Percentiles rank a stretch among this genome's conserved stretches.
phyloP scores from a whole-genome alignment of 2,113 vertebrate genomes.

The Bombycilla garrulus region DNA sequence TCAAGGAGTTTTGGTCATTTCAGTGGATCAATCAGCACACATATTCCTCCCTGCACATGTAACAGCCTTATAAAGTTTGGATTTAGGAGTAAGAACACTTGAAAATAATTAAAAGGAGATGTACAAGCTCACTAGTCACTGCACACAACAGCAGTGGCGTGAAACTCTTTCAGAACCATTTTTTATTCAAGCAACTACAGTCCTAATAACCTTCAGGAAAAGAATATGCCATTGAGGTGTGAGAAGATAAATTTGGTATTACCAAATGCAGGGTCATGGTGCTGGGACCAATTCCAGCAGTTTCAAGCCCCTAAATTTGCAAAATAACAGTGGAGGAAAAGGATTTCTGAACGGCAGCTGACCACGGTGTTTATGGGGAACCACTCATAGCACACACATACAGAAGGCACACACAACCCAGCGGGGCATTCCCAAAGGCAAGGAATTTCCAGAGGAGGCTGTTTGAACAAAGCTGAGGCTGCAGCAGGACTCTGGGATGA shows the following conservation, averaged over 20 bases:
- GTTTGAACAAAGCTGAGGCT: neutral
- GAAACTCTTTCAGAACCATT: neutral
- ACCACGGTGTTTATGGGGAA: accelerated
- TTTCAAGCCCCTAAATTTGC: neutral
- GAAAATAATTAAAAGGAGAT: neutral
- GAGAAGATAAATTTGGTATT: neutral
- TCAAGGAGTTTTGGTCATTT: neutral
- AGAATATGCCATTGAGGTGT: neutral
- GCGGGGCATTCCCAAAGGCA: neutral
- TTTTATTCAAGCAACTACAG: neutral
- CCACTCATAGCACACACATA: accelerated
- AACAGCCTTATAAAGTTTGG: neutral
- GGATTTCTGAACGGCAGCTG: neutral
- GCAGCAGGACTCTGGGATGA: neutral
- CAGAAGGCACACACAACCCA: neutral
- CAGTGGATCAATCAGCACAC: neutral
- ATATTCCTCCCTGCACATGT: neutral
- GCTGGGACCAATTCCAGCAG: neutral
- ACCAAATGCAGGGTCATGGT: neutral
- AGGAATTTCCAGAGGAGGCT: neutral
- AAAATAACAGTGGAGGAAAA: neutral
- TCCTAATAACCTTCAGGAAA: neutral
- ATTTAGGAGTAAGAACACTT: neutral
- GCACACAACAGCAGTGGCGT: neutral
- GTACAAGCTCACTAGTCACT: neutral